phyloP scores from a whole-genome alignment of 2,113 vertebrate genomes.

The Rhagologus leucostigma region DNA sequence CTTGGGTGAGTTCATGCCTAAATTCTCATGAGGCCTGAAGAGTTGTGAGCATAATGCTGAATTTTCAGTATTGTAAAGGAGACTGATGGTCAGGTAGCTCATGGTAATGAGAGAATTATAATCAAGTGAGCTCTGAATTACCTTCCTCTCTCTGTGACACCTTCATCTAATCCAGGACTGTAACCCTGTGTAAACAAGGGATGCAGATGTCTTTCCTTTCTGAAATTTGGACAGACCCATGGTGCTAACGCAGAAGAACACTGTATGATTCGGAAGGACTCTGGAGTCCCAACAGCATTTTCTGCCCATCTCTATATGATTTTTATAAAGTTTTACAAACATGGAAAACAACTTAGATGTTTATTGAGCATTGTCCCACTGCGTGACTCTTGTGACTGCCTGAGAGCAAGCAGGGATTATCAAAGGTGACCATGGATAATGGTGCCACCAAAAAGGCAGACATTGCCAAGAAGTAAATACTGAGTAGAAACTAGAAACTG shows the following conservation, averaged over 20 bases:
- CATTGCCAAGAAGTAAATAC: not conserved
- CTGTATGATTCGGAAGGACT: not conserved
- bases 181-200: not conserved
- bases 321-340: not conserved
- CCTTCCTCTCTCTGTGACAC: not conserved
- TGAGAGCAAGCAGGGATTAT: not conserved
- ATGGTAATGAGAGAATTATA: not conserved
- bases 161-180: not conserved
- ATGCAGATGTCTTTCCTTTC: not conserved
- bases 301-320: not conserved
- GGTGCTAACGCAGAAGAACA: not conserved
- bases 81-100: not conserved
- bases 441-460: not conserved
- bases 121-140: not conserved
- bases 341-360: not conserved
- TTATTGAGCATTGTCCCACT: not conserved
- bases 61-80: not conserved
- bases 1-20: slow-evolving; percentile 57
- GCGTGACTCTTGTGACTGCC: not conserved
- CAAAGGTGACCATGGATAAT: not conserved
- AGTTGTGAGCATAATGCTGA: not conserved
- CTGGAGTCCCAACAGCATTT: not conserved
- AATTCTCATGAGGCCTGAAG: not conserved
- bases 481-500: not conserved
- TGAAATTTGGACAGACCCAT: not conserved